Evolutionary conservation across 2,797 vertebrate genomes (phyloP), one percentile per base, ranked within the genome.

Genomic region (Borostomias antarcticus): DNA sequence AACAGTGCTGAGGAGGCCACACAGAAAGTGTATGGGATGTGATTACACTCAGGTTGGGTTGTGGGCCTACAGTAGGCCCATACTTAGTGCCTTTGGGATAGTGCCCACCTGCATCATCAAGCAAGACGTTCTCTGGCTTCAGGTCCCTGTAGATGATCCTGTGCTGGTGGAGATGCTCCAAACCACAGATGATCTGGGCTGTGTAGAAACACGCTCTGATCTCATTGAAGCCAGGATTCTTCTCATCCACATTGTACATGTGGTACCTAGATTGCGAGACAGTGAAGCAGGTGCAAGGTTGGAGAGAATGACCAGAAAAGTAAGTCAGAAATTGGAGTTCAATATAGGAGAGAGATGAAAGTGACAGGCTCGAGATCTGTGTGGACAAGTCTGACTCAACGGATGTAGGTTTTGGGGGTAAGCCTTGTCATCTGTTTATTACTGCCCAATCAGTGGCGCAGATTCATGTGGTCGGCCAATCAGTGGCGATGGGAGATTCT

Each of bases 81-180:
- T 13, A 47, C 30, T 33, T 5, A 21, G 8, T 7, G 23, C 28
- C 3, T 17, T 33, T 10, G 21, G 33, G 17, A 29, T 25, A 26
- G 33, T 15, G 0, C 47, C 74, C 57, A 91, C 92, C 91, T 81
- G 85, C 78, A 29, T 93, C 90, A 58, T 93, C 91, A 37, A 93
- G 82, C 17, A 93, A 85, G 0, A 92, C 88, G 2, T 93, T 93
- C 66, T 93, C 90, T 50, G 90, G 90, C 56, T 93, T 94, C 59
- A 93, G 88, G 79, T 94, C 91, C 78, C 92, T 84, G 85, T 93
- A 92, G 78, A 94, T 28, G 60, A 93, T 92, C 68, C 91, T 82
- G 87, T 93, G 88, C 82, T 93, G 92, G 78, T 93, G 92, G 50
- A 93, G 88, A 68, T 93, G 92, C 78, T 93, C 91, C 63, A 93